Evolutionary conservation across 2,797 vertebrate species (phyloP), one percentile per base, ranked within the genome.

Genomic region (Esox masquinongy): DNA sequence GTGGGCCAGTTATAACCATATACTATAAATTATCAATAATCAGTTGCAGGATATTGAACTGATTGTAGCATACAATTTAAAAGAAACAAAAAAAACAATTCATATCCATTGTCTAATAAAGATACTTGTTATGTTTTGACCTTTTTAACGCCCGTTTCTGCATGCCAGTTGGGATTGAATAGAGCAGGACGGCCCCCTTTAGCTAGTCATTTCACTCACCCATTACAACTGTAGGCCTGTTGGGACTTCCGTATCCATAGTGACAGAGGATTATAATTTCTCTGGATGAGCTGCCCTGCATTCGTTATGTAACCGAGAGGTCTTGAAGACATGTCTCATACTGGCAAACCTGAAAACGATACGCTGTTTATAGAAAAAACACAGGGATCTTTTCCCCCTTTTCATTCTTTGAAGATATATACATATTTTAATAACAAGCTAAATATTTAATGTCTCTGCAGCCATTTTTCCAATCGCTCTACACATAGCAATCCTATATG

Each of bases 221-320:
- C 80, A 85, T 79, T 72, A 79, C 82, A 82, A 79, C 80, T 77
- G 79, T 16, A 85, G 84, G 86, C 75, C 87, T 75, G 47, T 72
- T 79, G 89, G 89, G 92, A 89, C 78, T 64, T 80, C 51, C 24
- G 85, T 92, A 85, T 89, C 91, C 89, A 92, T 91, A 66, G 90
- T 84, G 91, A 92, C 91, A 80, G 85, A 91, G 88, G 83, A 91
- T 90, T 88, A 90, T 88, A 74, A 84, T 90, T 88, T 84, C 85
- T 84, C 85, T 82, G 84, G 84, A 84, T 81, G 86, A 84, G 84
- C 82, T 76, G 79, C 59, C 50, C 83, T 85, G 87, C 79, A 70
- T 79, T 24, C 1, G 87, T 92, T 91, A 91, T 29, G 74, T 90
- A 92, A 92, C 83, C 3, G 53, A 56, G 78, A 26, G 1, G 84